Conservation (phyloP, 2,113 vertebrate species). For the Larimichthys crocea region DNA sequence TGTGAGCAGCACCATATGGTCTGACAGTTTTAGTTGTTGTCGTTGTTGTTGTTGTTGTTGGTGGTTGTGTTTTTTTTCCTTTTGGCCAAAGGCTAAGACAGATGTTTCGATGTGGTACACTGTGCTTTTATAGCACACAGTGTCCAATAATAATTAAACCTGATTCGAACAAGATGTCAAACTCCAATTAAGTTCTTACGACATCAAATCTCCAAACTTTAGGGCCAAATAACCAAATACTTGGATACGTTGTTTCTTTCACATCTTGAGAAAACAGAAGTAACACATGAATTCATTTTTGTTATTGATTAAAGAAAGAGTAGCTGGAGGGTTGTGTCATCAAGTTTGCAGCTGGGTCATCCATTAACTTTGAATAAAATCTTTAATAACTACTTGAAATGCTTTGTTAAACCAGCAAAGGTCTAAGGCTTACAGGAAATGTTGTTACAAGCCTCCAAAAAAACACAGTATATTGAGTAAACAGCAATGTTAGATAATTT, state of each 20-base stretch:
- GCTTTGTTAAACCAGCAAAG: neutral
- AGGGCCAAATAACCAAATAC: neutral
- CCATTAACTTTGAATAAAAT: slow-evolving; percentile 35
- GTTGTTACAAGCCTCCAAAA: neutral
- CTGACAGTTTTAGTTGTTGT: slow-evolving; percentile 31
- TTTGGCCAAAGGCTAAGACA: slow-evolving; percentile 58
- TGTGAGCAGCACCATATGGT: slow-evolving; percentile 24
- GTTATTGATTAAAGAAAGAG: slow-evolving; percentile 25
- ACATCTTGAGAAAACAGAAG: neutral
- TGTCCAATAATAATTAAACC: slow-evolving; percentile 28
- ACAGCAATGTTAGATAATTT: neutral
- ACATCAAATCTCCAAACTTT: neutral
- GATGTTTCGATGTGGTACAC: slow-evolving; percentile 68
- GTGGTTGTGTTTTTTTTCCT: slow-evolving; percentile 7
- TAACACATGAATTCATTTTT: neutral
- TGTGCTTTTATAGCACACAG: slow-evolving; percentile 41
- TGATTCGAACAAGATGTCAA: slow-evolving; percentile 44
- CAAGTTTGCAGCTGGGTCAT: slow-evolving; percentile 14
- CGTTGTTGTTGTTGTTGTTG: slow-evolving; percentile 31
- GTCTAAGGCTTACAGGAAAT: neutral
- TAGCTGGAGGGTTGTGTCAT: neutral
- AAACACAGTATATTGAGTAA: neutral
- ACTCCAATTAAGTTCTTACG: neutral
- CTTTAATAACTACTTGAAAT: neutral
- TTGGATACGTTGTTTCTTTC: slow-evolving; percentile 10